A percentile compares a stretch with the other conserved stretches of the same genome.
Evolutionary conservation across 2,113 vertebrate species (phyloP).

Genomic region (Rhinopomastus cyanomelas): DNA sequence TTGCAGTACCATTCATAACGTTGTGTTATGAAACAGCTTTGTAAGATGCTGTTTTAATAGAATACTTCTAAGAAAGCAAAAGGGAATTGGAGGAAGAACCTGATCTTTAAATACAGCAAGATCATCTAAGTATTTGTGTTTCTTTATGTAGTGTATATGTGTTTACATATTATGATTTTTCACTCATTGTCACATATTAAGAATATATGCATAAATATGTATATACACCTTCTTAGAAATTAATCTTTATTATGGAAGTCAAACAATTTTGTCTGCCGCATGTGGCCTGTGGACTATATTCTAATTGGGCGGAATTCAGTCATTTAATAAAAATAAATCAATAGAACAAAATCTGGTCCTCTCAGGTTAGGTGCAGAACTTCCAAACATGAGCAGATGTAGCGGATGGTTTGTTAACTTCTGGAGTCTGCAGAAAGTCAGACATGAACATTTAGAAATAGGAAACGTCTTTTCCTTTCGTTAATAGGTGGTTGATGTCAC

Average conservation of each 20-base stretch:
- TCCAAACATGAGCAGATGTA: not conserved
- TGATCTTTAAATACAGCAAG: not conserved
- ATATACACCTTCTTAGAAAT: not conserved
- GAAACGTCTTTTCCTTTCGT: not conserved
- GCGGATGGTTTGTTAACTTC: not conserved
- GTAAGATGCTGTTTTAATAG: not conserved
- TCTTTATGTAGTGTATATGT: not conserved
- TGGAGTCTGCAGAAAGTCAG: not conserved
- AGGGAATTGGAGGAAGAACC: not conserved
- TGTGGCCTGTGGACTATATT: not conserved
- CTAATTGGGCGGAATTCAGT: not conserved
- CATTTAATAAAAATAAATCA: not conserved
- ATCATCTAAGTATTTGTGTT: not conserved
- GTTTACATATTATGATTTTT: not conserved
- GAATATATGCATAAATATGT: fast-evolving
- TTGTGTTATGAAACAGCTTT: not conserved
- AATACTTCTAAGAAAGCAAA: not conserved
- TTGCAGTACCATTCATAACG: not conserved
- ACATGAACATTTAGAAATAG: not conserved
- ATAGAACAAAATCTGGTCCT: not conserved
- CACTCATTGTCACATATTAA: not conserved
- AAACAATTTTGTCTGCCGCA: not conserved
- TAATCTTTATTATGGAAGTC: not conserved
- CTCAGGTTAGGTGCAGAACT: not conserved
- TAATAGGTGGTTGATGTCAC: no score